Conservation (phyloP, 2,888 invertebrate genomes). For the Temnothorax ravouxi region DNA sequence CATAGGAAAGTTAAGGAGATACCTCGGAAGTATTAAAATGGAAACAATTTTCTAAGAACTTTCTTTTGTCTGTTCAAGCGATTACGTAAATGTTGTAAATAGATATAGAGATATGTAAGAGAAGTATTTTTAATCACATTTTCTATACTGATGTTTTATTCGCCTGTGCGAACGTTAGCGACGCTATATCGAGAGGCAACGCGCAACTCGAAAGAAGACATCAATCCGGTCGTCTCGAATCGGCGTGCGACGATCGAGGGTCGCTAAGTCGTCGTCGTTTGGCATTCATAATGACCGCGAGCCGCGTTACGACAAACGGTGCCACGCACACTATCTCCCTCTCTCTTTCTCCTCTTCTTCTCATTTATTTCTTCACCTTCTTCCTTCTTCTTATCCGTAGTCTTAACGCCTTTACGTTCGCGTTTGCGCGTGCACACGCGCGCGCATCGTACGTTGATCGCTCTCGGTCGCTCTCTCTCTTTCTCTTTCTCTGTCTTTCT, state of each 20-base stretch:
- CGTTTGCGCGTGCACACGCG: constrained; percentile 61
- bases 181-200: not conserved
- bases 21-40: not conserved
- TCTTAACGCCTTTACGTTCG: constrained; percentile 71
- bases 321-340: constrained; percentile 13
- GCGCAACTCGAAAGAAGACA: constrained; percentile 66
- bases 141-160: not conserved
- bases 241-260: constrained; percentile 40
- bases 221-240: constrained; percentile 65
- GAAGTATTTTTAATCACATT: not conserved
- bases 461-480: constrained; percentile 15
- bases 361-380: constrained; percentile 78
- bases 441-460: constrained; percentile 32
- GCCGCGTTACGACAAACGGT: constrained; percentile 62
- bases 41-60: not conserved
- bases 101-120: not conserved
- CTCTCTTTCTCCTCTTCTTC: constrained; percentile 54
- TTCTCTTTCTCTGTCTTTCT: not conserved
- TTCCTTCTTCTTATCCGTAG: constrained; percentile 70
- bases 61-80: not conserved
- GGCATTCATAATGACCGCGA: constrained; percentile 68
- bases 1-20: not conserved
- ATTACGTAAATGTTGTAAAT: not conserved
- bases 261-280: constrained; percentile 42
- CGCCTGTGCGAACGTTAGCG: not conserved